Evolutionary conservation across 1,140 invertebrate species (phyloP), one percentile per base, ranked within the genome.

Genomic region (Linepithema humile): DNA sequence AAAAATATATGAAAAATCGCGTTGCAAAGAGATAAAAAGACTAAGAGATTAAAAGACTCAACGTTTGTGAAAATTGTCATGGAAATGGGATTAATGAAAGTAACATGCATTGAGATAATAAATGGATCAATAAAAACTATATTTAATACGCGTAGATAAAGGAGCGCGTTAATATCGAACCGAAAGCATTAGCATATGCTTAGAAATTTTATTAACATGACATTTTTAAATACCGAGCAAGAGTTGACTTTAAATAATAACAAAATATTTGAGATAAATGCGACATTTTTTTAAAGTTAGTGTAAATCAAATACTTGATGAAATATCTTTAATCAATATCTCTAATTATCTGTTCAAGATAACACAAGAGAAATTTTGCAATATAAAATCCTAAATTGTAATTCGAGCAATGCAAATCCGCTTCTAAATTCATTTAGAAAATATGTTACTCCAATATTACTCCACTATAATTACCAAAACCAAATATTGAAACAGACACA

Each of bases 201-300:
- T 50, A 67, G 50, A 80, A 85, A 85, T 86, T 86, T 57, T 80
- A 82, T 88, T 84, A 82, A 69, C 74, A 65, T 15, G 73, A 43
- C 59, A 77, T 77, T 65, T 65, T 9, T 60, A 64, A 75, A 48
- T 59, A 77, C 5, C n/a, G 20, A 20, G 6, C 40, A 40, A 62
- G 40, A 35, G 73, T 23, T 9, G 9, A 20, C 32, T 53, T 12
- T 17, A 45, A n/a, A 60, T 50, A 12, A 9, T 60, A 82, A 60
- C 29, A 26, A 73, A 38, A 72, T 82, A 60, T 74, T 15, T 59
- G n/a, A n/a, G 38, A 57, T 38, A 5, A 45, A 60, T 38, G 40
- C 7, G 26, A 26, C 55, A 20, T 32, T 82, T 60, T 32, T 35
- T 17, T 48, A 75, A 65, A 65, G 17, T 26, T 4, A 5, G 7